Evolutionary conservation across 1,140 invertebrate genomes (phyloP), one percentile per base, ranked within the genome.

Genomic region (Lasaia peninsularis): DNA sequence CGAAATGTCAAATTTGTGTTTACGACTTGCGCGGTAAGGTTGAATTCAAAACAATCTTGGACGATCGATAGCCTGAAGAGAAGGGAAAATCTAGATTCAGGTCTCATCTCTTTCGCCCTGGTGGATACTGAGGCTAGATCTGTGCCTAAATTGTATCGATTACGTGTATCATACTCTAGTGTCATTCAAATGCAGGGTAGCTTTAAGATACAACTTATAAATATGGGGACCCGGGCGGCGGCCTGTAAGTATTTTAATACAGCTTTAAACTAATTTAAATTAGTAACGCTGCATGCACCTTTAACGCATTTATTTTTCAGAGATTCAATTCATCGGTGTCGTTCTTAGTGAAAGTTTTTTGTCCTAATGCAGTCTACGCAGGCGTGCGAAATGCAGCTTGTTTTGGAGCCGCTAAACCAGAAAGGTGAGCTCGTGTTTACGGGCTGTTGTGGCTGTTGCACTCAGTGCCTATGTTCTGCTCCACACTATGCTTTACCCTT

Each of bases 181-280:
- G 70, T 73, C 71, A 71, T 64, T 80, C 74, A 73, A 88, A 90
- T 90, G 88, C 88, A 90, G 80, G 88, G 87, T 69, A 90, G 88
- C 74, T 92, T 92, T 81, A 92, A 91, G 88, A 91, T 92, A 71
- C 91, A 92, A 80, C 90, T 92, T 73, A 92, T 92, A 89, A 93
- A 93, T 89, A 93, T 93, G 93, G 93, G 93, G 89, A 93, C 93
- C 71, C 90, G 92, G 86, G 92, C 93, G 82, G 92, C 92, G 86
- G 93, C 93, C 89, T 93, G 93, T 93, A 90, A 93, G 93, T 91
- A 80, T 75, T 64, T 61, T 58, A 56, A 48, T 44, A 55, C 21
- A 28, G 68, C 74, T 74, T 71, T 63, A 66, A 48, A 71, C 69
- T 59, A 57, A 62, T 60, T 62, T 64, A 61, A 54, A n/a, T 57